Conservation (phyloP, 2,113 vertebrate genomes). For the Zosterops japonicus region DNA sequence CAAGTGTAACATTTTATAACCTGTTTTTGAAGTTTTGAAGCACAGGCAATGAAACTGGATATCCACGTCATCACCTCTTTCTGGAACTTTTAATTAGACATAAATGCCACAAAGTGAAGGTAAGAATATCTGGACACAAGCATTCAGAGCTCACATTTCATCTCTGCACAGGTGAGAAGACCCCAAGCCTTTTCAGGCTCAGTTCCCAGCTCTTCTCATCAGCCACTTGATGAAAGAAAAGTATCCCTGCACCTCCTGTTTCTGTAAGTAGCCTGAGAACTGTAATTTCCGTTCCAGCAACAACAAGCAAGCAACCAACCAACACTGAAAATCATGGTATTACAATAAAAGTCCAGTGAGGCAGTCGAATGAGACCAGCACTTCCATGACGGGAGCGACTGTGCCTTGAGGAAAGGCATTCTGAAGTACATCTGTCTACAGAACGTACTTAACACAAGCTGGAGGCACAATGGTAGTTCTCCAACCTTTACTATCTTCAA, state of each 20-base stretch:
- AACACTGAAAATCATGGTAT: neutral
- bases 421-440: neutral
- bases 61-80: neutral
- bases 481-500: neutral
- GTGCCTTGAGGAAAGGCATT: neutral
- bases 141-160: neutral
- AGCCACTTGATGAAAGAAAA: neutral
- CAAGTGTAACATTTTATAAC: neutral
- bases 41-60: neutral
- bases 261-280: neutral
- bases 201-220: neutral
- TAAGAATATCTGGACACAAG: neutral
- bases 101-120: neutral
- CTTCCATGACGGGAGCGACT: neutral
- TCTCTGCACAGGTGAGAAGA: neutral
- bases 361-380: fast-evolving
- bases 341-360: neutral
- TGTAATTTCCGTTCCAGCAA: neutral
- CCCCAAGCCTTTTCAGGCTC: neutral
- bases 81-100: neutral
- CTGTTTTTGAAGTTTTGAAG: neutral
- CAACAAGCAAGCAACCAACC: neutral
- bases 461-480: neutral
- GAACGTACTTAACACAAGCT: neutral
- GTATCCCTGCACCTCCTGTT: neutral